Evolutionary conservation across 2,888 invertebrate genomes (phyloP).

Genomic region (Brachyptera putata): DNA sequence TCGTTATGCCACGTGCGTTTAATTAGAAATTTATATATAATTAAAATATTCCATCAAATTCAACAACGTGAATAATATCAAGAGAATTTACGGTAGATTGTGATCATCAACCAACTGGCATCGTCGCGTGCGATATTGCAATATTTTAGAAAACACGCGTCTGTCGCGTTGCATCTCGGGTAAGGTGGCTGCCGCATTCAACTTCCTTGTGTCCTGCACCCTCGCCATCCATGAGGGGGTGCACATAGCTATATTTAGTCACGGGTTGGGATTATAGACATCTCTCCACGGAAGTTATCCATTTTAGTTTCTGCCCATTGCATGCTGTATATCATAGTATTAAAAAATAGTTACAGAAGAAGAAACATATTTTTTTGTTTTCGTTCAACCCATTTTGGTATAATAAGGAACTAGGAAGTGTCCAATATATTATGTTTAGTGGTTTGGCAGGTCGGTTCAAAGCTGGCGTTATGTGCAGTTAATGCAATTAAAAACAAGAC

Average conservation of each 20-base stretch:
- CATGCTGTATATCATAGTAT: neutral
- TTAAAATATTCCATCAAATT: neutral
- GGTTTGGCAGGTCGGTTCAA: neutral
- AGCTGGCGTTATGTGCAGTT: neutral
- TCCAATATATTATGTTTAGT: slow-evolving; percentile 19
- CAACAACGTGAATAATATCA: too few relatives aligned
- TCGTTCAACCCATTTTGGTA: too few relatives aligned
- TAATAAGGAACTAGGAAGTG: slow-evolving; percentile 12
- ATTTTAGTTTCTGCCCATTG: neutral
- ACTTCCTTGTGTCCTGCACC: neutral
- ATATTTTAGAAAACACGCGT: too few relatives aligned
- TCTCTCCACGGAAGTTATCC: neutral
- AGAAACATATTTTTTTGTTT: too few relatives aligned
- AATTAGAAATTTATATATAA: slow-evolving; percentile 13
- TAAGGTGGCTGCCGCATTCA: neutral
- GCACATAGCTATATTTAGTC: neutral
- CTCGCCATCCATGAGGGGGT: neutral
- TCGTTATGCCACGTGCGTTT: slow-evolving; percentile 17
- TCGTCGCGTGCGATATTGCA: slow-evolving; percentile 4
- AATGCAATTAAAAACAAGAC: neutral
- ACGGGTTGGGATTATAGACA: neutral
- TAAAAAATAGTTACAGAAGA: too few relatives aligned
- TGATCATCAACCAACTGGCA: slow-evolving; percentile 12
- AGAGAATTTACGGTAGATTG: neutral
- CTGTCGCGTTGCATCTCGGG: too few relatives aligned